Conservation (phyloP, 2,113 vertebrate genomes). For the Riparia riparia region DNA sequence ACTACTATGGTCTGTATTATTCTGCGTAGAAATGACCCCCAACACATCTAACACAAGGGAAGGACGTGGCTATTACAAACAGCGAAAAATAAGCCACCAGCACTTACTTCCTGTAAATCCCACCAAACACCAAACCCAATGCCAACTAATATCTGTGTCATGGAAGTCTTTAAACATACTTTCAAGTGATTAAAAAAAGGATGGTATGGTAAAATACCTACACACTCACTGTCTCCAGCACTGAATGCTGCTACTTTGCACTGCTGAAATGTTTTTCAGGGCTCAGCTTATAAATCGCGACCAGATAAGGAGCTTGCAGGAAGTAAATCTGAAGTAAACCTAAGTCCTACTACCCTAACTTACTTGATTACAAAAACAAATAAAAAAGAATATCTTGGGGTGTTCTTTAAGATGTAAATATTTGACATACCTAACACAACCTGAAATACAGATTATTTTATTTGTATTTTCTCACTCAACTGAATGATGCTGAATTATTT, state of each 20-base stretch:
- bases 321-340: neutral
- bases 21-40: neutral
- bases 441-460: neutral
- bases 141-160: neutral
- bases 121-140: neutral
- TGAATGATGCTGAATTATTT: neutral
- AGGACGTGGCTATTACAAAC: neutral
- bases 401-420: neutral
- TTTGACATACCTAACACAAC: neutral
- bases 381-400: neutral
- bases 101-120: neutral
- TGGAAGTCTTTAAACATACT: neutral
- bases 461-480: neutral
- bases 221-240: neutral
- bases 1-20: neutral
- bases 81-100: neutral
- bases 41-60: neutral
- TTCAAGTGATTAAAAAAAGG: neutral
- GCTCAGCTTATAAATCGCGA: neutral
- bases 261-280: neutral
- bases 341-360: neutral
- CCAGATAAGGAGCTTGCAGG: neutral
- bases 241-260: neutral
- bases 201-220: neutral
- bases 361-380: neutral